A percentile compares a stretch with the other conserved stretches of the same genome.
These are phyloP conservation scores for Patella depressa DNA, from an alignment of 2,888 invertebrate species.

Conservation along the genomic window DNA sequence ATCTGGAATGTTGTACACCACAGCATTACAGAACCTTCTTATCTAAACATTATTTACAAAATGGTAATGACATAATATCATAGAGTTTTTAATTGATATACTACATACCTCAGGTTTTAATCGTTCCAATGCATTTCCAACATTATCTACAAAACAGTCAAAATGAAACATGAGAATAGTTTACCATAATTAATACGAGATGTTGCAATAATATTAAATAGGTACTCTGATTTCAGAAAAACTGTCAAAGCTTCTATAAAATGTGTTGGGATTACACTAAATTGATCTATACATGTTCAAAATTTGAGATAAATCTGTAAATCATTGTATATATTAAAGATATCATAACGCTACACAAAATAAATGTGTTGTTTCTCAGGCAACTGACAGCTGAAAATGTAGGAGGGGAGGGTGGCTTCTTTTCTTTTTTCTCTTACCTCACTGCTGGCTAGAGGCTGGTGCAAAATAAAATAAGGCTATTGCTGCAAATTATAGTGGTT, in stretches of 20 bases:
- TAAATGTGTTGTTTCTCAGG: no score
- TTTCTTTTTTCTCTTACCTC: no score
- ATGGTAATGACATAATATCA: no score
- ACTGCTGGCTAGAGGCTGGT: no score
- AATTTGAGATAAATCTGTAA: background rate
- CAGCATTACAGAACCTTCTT: no score
- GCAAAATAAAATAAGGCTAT: no score
- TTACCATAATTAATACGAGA: background rate
- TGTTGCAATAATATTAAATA: background rate
- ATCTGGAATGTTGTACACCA: no score
- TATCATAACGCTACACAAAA: no score
- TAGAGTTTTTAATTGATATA: background rate
- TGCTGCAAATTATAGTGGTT: no score
- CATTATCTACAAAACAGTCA: constrained; percentile 71
- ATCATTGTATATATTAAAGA: background rate
- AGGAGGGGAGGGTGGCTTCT: no score
- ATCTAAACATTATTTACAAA: no score
- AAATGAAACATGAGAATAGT: constrained; percentile 3
- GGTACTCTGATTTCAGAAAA: background rate
- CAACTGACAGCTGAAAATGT: no score
- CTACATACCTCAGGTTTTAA: constrained; percentile 82
- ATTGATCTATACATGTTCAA: background rate
- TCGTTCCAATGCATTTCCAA: constrained; percentile 89
- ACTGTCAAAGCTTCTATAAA: background rate
- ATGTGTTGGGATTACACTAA: background rate